Conservation (phyloP, 2,888 invertebrate species). For the Aproaerema taeniolella region DNA sequence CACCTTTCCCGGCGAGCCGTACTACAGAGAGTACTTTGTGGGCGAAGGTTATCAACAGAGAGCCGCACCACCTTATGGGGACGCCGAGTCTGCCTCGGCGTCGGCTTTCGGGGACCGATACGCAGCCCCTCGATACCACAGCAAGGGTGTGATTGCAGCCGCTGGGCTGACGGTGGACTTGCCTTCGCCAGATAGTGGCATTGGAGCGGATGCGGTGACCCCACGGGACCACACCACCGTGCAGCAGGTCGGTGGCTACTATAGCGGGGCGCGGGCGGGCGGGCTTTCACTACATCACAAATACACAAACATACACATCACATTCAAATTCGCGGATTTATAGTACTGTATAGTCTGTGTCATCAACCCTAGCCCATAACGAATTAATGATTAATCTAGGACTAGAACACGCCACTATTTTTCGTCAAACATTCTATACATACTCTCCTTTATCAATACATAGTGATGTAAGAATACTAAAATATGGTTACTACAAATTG, state of each 20-base stretch:
- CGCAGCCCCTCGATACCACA: constrained; percentile 83
- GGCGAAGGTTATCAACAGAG: constrained; percentile 80
- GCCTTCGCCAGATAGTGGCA: constrained; percentile 97
- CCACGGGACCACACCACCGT: constrained; percentile 93
- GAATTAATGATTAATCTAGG: too few relatives aligned
- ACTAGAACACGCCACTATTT: too few relatives aligned
- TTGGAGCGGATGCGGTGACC: constrained; percentile 95
- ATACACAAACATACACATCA: constrained; percentile 24
- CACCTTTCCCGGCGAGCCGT: constrained; percentile 83
- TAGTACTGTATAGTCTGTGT: too few relatives aligned
- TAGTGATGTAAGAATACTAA: too few relatives aligned
- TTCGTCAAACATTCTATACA: too few relatives aligned
- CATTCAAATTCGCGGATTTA: not conserved
- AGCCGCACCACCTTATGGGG: constrained; percentile 75
- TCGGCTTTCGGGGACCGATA: constrained; percentile 83
- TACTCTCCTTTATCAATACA: too few relatives aligned
- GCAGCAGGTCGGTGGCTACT: constrained; percentile 86
- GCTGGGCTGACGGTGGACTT: constrained; percentile 94
- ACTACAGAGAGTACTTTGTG: constrained; percentile 89
- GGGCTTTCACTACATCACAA: constrained; percentile 36
- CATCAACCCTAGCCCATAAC: too few relatives aligned
- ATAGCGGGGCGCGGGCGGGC: constrained; percentile 62
- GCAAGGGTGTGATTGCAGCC: constrained; percentile 84
- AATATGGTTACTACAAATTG: too few relatives aligned
- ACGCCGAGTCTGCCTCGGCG: constrained; percentile 77